Base-by-base conservation (phyloP, 2,797 vertebrate genomes). In the Xyrichtys novacula region DNA sequence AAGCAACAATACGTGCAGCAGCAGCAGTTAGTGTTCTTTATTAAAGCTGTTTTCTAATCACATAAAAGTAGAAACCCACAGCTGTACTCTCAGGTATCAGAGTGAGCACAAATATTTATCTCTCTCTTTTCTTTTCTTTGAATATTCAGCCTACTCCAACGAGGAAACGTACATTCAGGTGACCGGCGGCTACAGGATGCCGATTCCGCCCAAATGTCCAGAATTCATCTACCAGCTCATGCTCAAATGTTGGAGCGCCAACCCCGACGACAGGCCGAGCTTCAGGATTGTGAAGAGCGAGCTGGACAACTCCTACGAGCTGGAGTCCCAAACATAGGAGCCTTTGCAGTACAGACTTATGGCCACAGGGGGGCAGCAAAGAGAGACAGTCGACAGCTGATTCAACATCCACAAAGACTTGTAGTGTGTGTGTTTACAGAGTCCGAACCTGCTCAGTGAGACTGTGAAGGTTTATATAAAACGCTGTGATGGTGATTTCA, bases 231-330 rank as follows among this genome's bases (percentile, higher is more conserved):
- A 95, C 49, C 8, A 73, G 1, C 71, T 95, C 19, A 96, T 96
- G 96, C 5, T 71, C 5, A 65, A 65, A 0, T 96, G 95, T 65
- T 97, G 96, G 96, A 55, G 60, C 0, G 1, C 3, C 0, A 29
- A 81, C 1, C 89, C 95, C 0, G 78, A 38, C 0, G 66, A 88
- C 20, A 88, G 95, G 29, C 95, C 94, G 0, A 49, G 75, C 42
- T 96, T 96, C 83, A 68, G 61, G 29, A 19, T 22, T 2, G 74
- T 96, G 8, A 83, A 39, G 42, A 19, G 38, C 7, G 39, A 80
- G 4, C 85, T 96, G 32, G 83, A 90, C 38, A 84, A 91, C 25
- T 76, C 65, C 1, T 88, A 87, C 0, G 85, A 91, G 60, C 0
- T 82, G 47, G 63, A 85, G 4, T 85, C 52, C 65, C 2, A n/a